Conservation (phyloP, 2,888 invertebrate genomes). For the Caprella mutica region DNA sequence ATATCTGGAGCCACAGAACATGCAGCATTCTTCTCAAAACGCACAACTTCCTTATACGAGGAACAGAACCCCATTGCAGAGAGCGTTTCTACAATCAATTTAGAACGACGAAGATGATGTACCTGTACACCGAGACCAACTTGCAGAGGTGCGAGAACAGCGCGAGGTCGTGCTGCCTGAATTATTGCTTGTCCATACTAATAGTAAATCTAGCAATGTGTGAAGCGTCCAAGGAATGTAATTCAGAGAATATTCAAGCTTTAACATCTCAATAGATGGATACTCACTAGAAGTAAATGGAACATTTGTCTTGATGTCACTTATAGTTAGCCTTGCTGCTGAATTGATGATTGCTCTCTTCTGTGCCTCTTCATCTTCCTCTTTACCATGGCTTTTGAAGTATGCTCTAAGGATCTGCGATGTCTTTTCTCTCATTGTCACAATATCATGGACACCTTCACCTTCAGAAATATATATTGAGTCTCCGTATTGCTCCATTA, state of each 20-base stretch:
- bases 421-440: not conserved
- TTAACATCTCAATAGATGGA: too few species aligned
- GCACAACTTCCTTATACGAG: slow-evolving; percentile 6
- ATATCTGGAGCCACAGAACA: slow-evolving; percentile 1
- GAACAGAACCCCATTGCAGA: slow-evolving; percentile 11
- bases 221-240: too few species aligned
- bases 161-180: slow-evolving; percentile 15
- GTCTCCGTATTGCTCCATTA: slow-evolving; percentile 2
- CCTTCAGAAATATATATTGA: not conserved
- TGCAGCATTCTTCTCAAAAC: slow-evolving; percentile 9
- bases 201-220: too few species aligned
- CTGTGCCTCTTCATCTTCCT: slow-evolving; percentile 1
- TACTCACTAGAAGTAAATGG: too few species aligned
- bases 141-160: slow-evolving; percentile 17
- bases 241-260: too few species aligned
- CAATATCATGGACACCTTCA: not conserved
- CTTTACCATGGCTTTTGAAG: not conserved
- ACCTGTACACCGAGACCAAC: slow-evolving; percentile 22
- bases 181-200: slow-evolving; percentile 24
- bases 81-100: slow-evolving; percentile 22
- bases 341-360: not conserved
- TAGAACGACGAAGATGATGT: slow-evolving; percentile 22
- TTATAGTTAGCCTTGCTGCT: not conserved
- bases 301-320: not conserved
- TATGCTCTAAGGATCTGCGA: not conserved